A percentile compares a stretch with the other conserved stretches of the same genome.
Evolutionary conservation across 35 echinoderm and acorn worm genomes (phyloP).

Genomic region (Stichopus chloronotus): DNA sequence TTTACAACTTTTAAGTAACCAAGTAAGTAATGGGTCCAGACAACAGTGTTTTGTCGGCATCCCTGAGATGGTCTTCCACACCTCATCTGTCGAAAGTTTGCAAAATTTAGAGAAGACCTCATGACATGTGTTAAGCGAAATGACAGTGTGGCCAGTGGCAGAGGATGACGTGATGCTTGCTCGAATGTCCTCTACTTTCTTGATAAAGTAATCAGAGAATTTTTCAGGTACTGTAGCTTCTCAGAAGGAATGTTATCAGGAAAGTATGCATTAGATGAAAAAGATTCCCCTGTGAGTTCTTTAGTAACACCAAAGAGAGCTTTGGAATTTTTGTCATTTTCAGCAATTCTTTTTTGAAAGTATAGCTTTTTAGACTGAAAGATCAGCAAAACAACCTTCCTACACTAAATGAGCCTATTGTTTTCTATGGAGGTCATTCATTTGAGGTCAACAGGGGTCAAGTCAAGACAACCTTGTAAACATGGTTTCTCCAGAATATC

Average conservation of each 20-base stretch:
- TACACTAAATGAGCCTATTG: too few relatives aligned
- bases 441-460: too few relatives aligned
- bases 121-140: background rate
- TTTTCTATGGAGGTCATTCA: too few relatives aligned
- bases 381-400: conserved; percentile 1
- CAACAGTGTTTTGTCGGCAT: background rate
- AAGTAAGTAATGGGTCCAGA: background rate
- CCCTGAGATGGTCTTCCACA: background rate
- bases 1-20: background rate
- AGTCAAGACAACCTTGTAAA: too few relatives aligned
- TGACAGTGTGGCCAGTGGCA: too few relatives aligned
- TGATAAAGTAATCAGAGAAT: background rate
- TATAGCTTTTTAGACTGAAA: conserved; percentile 6
- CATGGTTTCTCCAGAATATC: too few relatives aligned
- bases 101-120: background rate
- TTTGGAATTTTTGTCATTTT: conserved; percentile 1
- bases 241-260: background rate
- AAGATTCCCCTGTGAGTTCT: background rate
- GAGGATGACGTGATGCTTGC: background rate
- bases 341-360: background rate
- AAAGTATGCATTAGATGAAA: background rate
- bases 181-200: conserved; percentile 4
- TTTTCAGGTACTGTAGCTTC: background rate
- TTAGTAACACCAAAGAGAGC: background rate
- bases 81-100: background rate